phyloP scores from a whole-genome alignment of 2,888 invertebrate genomes.

The Cephus sareptanus region DNA sequence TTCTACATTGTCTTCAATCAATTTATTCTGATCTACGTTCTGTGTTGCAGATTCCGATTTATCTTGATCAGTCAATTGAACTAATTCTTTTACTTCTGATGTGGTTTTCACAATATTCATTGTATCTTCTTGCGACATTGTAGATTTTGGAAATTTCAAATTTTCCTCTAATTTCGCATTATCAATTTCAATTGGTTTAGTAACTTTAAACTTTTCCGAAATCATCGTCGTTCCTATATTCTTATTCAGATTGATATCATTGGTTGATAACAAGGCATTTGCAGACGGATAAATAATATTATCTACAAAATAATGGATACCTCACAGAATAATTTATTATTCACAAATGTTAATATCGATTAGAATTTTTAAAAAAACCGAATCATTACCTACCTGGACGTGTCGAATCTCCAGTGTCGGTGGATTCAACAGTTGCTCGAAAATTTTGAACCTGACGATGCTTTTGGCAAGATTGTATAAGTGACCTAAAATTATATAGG shows the following conservation, averaged over 20 bases:
- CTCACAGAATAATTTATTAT: neutral
- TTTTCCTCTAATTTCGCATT: neutral
- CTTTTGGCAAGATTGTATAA: neutral
- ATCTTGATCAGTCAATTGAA: neutral
- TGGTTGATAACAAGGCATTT: neutral
- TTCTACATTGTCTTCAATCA: neutral
- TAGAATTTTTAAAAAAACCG: neutral
- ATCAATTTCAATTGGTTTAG: neutral
- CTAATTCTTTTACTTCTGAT: neutral
- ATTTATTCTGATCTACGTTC: neutral
- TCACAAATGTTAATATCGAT: neutral
- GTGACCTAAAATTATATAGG: neutral
- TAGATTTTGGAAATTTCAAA: neutral
- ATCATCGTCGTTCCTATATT: neutral
- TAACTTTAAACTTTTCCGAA: neutral
- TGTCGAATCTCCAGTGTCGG: neutral
- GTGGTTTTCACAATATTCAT: neutral
- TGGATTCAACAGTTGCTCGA: neutral
- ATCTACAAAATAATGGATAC: neutral
- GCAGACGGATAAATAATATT: neutral
- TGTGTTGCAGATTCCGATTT: neutral
- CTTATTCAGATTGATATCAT: neutral
- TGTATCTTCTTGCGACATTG: neutral
- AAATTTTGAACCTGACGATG: neutral
- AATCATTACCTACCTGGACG: neutral